These are phyloP conservation scores for Acanthurus leucopareius DNA, from an alignment of 2,797 vertebrate species.

Conservation along the genomic window DNA sequence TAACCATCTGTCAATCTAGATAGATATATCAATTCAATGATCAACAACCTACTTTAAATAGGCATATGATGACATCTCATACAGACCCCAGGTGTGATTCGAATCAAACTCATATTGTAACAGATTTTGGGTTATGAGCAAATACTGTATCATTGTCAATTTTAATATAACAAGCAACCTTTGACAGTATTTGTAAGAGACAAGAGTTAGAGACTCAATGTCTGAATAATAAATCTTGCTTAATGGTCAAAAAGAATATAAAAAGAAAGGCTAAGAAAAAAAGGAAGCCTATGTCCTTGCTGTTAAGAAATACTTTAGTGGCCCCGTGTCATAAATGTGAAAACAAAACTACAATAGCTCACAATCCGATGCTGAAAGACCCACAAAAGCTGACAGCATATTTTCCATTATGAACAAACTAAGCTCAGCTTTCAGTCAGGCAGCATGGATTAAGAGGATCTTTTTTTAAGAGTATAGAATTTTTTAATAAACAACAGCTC, in stretches of 20 bases:
- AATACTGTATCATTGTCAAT: not conserved
- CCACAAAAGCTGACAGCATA: conserved; percentile 47
- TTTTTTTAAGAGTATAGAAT: conserved; percentile 28
- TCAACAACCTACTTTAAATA: too few species aligned
- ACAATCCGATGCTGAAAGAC: conserved; percentile 24
- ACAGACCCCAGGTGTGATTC: too few species aligned
- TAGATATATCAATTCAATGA: too few species aligned
- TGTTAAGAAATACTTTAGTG: not conserved
- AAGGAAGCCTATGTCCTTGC: not conserved
- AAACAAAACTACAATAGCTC: conserved; percentile 40
- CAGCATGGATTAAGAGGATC: conserved; percentile 27
- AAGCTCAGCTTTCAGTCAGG: conserved; percentile 16
- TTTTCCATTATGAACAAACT: conserved; percentile 53
- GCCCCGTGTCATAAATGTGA: conserved; percentile 30
- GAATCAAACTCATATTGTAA: too few species aligned
- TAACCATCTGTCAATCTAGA: too few species aligned
- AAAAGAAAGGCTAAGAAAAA: not conserved
- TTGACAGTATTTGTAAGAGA: not conserved
- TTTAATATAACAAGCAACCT: conserved; percentile 2
- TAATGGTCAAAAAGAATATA: not conserved
- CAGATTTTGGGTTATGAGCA: too few species aligned
- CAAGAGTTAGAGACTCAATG: not conserved
- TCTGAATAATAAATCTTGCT: not conserved
- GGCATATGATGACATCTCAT: too few species aligned
- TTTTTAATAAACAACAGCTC: conserved; percentile 39